Evolutionary conservation across 1,140 invertebrate species (phyloP).

Genomic region (Heliconius hermathena): DNA sequence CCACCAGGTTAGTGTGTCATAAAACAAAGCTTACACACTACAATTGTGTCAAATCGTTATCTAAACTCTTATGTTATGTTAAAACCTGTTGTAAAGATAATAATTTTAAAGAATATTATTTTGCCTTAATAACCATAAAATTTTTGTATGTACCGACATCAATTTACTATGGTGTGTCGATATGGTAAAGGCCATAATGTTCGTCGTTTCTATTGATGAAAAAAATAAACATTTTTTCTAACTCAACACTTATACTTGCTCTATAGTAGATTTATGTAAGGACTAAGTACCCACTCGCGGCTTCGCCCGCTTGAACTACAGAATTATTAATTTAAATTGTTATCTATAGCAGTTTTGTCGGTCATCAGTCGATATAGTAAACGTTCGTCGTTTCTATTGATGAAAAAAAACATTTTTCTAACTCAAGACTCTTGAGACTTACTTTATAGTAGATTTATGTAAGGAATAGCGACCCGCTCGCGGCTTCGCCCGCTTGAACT

Average conservation of each 20-base stretch:
- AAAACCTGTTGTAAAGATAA: background rate
- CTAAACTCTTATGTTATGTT: constrained; percentile 1
- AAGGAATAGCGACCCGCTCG: no score
- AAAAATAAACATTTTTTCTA: no score
- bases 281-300: no score
- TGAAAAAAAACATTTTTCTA: background rate
- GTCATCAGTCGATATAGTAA: background rate
- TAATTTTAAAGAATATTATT: background rate
- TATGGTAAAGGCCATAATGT: background rate
- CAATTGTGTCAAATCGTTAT: constrained; percentile 5
- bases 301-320: no score
- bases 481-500: no score
- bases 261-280: no score
- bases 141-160: background rate
- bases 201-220: background rate
- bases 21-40: constrained; percentile 1
- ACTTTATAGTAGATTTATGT: no score
- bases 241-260: no score
- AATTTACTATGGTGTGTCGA: background rate
- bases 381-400: background rate
- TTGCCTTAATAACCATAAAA: constrained; percentile 5
- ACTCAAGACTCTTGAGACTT: no score
- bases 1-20: constrained; percentile 9
- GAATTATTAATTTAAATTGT: no score
- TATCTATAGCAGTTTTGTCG: no score